Evolutionary conservation across 2,888 invertebrate genomes (phyloP).

Genomic region (Ectobius pallidus): DNA sequence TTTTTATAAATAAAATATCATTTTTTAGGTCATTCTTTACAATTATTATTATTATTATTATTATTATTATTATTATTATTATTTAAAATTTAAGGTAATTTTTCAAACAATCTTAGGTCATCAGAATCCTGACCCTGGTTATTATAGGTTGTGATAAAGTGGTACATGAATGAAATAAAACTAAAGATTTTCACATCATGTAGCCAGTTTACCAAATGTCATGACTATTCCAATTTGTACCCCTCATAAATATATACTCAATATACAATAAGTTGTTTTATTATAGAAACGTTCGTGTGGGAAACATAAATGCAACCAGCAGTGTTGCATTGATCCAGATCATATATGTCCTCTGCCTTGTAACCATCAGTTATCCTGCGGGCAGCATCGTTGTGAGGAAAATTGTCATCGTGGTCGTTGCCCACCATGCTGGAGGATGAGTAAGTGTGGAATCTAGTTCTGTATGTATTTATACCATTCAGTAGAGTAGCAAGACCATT

Average conservation of each 20-base stretch:
- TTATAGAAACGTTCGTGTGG: constrained; percentile 77
- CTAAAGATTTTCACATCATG: neutral
- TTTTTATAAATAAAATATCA: too few relatives aligned
- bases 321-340: constrained; percentile 85
- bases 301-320: constrained; percentile 87
- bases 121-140: too few relatives aligned
- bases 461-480: too few relatives aligned
- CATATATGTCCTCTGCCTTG: constrained; percentile 87
- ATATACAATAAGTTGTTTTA: too few relatives aligned
- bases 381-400: constrained; percentile 85
- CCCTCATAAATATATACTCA: neutral
- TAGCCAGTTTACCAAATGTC: neutral
- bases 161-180: too few relatives aligned
- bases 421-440: constrained; percentile 76
- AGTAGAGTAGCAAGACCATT: neutral
- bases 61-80: too few relatives aligned
- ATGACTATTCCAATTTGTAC: neutral
- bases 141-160: too few relatives aligned
- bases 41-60: too few relatives aligned
- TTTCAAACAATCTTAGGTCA: too few relatives aligned
- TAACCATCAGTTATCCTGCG: constrained; percentile 82
- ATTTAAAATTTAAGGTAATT: too few relatives aligned
- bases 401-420: constrained; percentile 90
- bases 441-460: too few relatives aligned
- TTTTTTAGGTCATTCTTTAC: too few relatives aligned